Conservation (phyloP, 2,113 vertebrate species). For the Glaucidium brasilianum region DNA sequence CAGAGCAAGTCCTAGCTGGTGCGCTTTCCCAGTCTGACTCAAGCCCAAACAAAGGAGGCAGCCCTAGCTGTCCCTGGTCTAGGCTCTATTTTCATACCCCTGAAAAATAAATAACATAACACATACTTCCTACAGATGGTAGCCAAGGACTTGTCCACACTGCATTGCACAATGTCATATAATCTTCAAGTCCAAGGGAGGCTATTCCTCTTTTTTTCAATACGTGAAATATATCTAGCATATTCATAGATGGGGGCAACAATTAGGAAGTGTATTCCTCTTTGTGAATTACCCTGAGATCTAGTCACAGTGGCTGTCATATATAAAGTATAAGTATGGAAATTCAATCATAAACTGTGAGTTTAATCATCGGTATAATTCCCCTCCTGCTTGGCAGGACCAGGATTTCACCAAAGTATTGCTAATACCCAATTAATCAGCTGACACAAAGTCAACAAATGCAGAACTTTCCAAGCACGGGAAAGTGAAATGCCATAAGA, state of each 20-base stretch:
- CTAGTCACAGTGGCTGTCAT: background rate
- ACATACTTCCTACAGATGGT: conserved; percentile 4
- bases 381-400: background rate
- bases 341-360: conserved; percentile 20
- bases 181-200: background rate
- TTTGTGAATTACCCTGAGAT: background rate
- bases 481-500: background rate
- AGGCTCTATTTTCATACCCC: background rate
- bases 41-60: background rate
- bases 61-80: background rate
- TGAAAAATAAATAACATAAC: conserved; percentile 36
- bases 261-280: background rate
- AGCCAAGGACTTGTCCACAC: conserved; percentile 21
- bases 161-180: background rate
- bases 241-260: background rate
- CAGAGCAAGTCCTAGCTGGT: background rate
- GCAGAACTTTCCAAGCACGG: background rate
- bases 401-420: background rate
- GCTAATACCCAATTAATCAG: conserved; percentile 39
- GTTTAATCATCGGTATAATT: background rate
- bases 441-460: conserved; percentile 27
- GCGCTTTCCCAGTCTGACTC: background rate
- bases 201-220: background rate
- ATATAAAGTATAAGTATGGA: background rate
- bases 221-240: background rate